These are phyloP conservation scores for Sciurus niger DNA, from an alignment of 2,113 vertebrate species.

Conservation along the genomic window DNA sequence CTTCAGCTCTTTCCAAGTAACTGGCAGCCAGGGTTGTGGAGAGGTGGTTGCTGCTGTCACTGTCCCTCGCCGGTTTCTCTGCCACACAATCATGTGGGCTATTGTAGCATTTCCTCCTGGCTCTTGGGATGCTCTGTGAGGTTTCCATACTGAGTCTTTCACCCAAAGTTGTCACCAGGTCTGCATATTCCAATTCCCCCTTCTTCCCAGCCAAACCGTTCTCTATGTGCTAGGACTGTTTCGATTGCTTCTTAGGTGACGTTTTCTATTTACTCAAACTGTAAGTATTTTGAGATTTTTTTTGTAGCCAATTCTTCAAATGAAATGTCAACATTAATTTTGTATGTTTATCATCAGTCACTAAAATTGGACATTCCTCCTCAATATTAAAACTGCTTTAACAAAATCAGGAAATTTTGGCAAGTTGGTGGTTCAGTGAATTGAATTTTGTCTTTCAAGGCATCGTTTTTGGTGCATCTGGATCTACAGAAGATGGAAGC, in stretches of 20 bases:
- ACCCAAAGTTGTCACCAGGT: not conserved
- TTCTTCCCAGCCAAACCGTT: constrained; percentile 19
- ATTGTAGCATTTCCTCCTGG: not conserved
- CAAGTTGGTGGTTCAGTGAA: not conserved
- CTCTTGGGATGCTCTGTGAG: not conserved
- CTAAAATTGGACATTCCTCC: not conserved
- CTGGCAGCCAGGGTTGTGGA: not conserved
- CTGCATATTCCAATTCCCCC: not conserved
- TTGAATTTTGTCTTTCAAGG: constrained; percentile 43
- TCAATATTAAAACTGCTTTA: constrained; percentile 25
- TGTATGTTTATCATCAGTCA: not conserved
- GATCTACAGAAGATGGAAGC: not conserved
- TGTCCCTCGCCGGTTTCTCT: not conserved
- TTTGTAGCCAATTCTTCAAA: not conserved
- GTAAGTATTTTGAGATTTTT: constrained; percentile 25
- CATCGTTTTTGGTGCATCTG: not conserved
- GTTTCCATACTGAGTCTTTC: not conserved
- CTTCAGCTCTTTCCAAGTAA: not conserved
- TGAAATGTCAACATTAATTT: not conserved
- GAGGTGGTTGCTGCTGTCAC: too few relatives aligned
- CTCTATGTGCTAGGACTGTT: not conserved
- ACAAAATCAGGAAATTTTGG: not conserved
- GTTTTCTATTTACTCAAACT: constrained; percentile 46
- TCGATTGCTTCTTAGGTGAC: not conserved
- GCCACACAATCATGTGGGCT: not conserved